These are phyloP conservation scores for Oryzias sinensis DNA, from an alignment of 2,797 vertebrate species.

Conservation along the genomic window DNA sequence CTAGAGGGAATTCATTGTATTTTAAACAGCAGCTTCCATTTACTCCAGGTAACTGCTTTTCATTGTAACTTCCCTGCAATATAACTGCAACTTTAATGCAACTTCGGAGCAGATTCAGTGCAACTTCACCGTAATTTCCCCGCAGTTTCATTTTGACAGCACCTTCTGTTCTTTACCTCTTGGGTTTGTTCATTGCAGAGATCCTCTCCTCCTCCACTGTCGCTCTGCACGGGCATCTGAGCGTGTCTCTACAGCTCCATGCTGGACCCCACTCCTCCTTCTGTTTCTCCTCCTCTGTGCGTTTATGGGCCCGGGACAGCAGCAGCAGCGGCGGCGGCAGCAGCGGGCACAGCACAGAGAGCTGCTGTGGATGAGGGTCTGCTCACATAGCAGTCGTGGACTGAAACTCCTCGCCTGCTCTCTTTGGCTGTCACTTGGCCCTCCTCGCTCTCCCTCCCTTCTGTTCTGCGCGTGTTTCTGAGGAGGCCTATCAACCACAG, in stretches of 20 bases:
- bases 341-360: slow-evolving; percentile 44
- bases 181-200: slow-evolving; percentile 79
- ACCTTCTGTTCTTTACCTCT: slow-evolving; percentile 68
- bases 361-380: slow-evolving; percentile 37
- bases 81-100: too few relatives aligned
- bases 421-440: slow-evolving; percentile 27
- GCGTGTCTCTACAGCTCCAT: slow-evolving; percentile 74
- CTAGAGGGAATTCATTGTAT: too few relatives aligned
- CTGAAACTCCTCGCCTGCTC: slow-evolving; percentile 33
- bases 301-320: slow-evolving; percentile 39
- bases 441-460: slow-evolving; percentile 6
- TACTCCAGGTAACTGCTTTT: too few relatives aligned
- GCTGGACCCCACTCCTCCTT: slow-evolving; percentile 51
- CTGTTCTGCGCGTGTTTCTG: slow-evolving; percentile 19
- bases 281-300: slow-evolving; percentile 46
- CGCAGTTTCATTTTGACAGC: background rate
- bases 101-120: too few relatives aligned
- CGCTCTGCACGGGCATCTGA: slow-evolving; percentile 65
- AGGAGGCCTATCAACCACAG: slow-evolving; percentile 43
- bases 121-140: too few relatives aligned
- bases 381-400: slow-evolving; percentile 43
- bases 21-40: too few relatives aligned
- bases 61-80: too few relatives aligned
- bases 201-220: slow-evolving; percentile 67
- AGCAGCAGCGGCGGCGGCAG: slow-evolving; percentile 12